Evolutionary conservation across 2,797 vertebrate genomes (phyloP).

Genomic region (Tenualosa ilisha): DNA sequence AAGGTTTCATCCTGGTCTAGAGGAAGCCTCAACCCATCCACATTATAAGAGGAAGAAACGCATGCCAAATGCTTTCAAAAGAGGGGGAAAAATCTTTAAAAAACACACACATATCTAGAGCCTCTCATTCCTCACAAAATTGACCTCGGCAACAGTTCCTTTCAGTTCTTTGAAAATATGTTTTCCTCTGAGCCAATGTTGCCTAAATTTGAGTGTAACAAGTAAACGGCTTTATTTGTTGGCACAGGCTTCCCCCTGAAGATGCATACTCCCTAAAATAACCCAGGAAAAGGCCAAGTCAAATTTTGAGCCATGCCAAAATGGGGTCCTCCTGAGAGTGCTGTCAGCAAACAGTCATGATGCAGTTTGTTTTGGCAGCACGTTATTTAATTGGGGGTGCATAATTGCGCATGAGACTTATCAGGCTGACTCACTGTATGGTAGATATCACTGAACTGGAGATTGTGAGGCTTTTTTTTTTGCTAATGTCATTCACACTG

Average conservation of each 20-base stretch:
- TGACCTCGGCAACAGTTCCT: conserved; percentile 16
- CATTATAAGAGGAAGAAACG: conserved; percentile 14
- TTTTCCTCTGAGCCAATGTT: conserved; percentile 12
- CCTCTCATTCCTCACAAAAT: conserved; percentile 4
- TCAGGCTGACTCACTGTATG: not conserved
- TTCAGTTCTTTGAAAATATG: conserved; percentile 10
- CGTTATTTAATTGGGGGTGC: not conserved
- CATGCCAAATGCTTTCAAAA: conserved; percentile 13
- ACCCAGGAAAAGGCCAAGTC: conserved; percentile 11
- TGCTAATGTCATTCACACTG: not conserved
- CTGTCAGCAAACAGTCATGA: conserved; percentile 15
- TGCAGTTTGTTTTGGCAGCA: conserved; percentile 1
- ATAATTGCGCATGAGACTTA: not conserved
- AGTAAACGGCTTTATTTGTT: conserved; percentile 3
- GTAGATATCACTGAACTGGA: not conserved
- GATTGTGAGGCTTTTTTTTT: not conserved
- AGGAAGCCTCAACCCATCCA: conserved; percentile 4
- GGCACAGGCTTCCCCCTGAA: conserved; percentile 5
- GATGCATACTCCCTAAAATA: conserved; percentile 20
- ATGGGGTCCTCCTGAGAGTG: not conserved
- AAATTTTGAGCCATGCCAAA: conserved; percentile 9
- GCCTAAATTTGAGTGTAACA: conserved; percentile 22
- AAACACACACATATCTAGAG: not conserved
- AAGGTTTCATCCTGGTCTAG: not conserved
- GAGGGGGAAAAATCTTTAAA: not conserved